Conservation (phyloP, 2,113 vertebrate genomes). For the Zosterops lateralis region DNA sequence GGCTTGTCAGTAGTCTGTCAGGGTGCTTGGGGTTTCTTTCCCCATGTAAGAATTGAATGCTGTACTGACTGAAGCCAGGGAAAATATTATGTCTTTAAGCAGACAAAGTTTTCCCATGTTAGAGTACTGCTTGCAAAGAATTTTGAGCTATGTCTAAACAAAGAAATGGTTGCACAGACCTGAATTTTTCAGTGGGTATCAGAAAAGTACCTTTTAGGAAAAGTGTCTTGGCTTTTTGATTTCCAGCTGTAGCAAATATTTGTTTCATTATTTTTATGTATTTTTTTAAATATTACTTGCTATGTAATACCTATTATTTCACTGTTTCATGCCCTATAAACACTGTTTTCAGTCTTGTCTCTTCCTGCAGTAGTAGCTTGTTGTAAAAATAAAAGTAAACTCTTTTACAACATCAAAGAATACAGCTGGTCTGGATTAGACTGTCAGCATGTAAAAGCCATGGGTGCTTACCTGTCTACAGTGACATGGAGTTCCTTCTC, state of each 20-base stretch:
- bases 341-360: constrained; percentile 41
- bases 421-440: not conserved
- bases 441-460: constrained; percentile 4
- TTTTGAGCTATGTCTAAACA: constrained; percentile 12
- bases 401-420: constrained; percentile 41
- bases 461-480: not conserved
- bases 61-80: not conserved
- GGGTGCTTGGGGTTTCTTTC: not conserved
- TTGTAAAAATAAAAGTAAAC: constrained; percentile 42
- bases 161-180: constrained; percentile 1
- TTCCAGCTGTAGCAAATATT: constrained; percentile 40
- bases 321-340: constrained; percentile 49
- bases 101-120: not conserved
- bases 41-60: not conserved
- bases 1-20: not conserved
- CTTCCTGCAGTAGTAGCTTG: not conserved
- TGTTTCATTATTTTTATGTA: not conserved
- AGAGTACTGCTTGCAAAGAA: not conserved
- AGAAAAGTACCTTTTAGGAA: constrained; percentile 50
- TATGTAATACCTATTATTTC: constrained; percentile 46
- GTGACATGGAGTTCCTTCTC: not conserved
- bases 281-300: not conserved
- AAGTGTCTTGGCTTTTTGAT: constrained; percentile 43
- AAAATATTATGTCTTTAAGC: not conserved
- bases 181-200: constrained; percentile 29